Percentiles rank a stretch among this genome's conserved stretches.
Conservation (phyloP, 2,888 invertebrate species). For the Phasia obesa region DNA sequence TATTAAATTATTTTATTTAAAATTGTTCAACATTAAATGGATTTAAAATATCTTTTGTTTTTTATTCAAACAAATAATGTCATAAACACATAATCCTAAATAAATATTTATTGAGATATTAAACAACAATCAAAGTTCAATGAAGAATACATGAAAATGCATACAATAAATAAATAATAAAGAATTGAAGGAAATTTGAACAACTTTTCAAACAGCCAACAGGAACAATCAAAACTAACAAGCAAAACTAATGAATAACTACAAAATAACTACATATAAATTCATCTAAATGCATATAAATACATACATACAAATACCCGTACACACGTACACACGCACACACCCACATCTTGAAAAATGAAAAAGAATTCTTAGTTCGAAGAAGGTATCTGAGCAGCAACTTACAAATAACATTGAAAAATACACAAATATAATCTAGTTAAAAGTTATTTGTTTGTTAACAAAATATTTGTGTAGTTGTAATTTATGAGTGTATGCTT, state of each 20-base stretch:
- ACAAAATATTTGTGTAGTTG: conserved; percentile 47
- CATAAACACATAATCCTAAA: conserved; percentile 19
- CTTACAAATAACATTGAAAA: conserved; percentile 36
- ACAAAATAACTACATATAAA: conserved; percentile 18
- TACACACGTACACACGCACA: conserved; percentile 5
- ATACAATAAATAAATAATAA: conserved; percentile 5
- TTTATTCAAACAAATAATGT: too few species aligned
- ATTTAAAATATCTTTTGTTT: too few species aligned
- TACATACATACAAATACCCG: background rate
- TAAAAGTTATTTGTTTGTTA: conserved; percentile 61
- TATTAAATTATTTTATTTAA: too few species aligned
- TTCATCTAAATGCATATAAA: background rate
- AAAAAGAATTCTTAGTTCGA: background rate
- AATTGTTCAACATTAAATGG: too few species aligned
- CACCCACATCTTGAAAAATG: background rate
- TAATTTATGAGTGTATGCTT: background rate
- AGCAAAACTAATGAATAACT: conserved; percentile 43
- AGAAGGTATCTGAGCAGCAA: background rate
- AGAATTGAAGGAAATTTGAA: conserved; percentile 19
- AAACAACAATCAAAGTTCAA: conserved; percentile 53
- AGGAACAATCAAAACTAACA: conserved; percentile 57
- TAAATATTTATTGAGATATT: conserved; percentile 56
- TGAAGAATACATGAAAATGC: conserved; percentile 23
- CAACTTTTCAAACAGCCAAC: conserved; percentile 7
- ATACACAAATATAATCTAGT: conserved; percentile 62